Conservation (phyloP, 1,140 invertebrate species). For the Heliconius eleuchia region DNA sequence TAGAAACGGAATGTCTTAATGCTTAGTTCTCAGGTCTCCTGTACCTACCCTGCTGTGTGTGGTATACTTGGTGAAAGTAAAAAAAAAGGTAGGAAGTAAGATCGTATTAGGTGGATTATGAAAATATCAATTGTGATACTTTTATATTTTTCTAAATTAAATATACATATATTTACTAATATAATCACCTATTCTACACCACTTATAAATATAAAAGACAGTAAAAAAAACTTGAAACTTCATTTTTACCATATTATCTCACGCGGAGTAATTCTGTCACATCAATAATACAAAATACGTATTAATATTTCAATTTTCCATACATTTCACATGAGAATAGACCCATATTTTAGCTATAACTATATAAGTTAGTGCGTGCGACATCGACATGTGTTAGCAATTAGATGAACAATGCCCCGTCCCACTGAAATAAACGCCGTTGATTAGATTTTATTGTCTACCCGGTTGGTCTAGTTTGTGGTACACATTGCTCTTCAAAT, state of each 20-base stretch:
- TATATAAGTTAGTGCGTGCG: constrained; percentile 25
- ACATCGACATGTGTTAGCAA: constrained; percentile 62
- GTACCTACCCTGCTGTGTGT: too few relatives aligned
- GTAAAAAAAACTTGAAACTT: neutral
- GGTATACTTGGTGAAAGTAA: too few relatives aligned
- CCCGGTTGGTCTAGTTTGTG: constrained; percentile 58
- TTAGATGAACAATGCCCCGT: constrained; percentile 61
- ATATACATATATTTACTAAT: too few relatives aligned
- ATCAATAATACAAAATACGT: neutral
- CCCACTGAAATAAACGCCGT: constrained; percentile 55
- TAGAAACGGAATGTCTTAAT: too few relatives aligned
- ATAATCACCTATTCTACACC: neutral
- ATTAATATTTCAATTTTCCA: constrained; percentile 2
- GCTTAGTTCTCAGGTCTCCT: too few relatives aligned
- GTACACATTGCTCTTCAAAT: constrained; percentile 39
- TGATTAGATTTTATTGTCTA: constrained; percentile 74
- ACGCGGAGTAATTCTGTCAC: neutral
- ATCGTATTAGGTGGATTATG: too few relatives aligned
- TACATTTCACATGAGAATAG: constrained; percentile 19
- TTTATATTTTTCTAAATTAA: too few relatives aligned
- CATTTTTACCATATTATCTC: neutral
- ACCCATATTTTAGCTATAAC: constrained; percentile 29
- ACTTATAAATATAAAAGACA: neutral
- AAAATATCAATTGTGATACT: too few relatives aligned
- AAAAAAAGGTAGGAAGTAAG: too few relatives aligned